Evolutionary conservation across 92 coral and sea anemone genomes (phyloP).

Genomic region (Umimayanthus chanpuru): DNA sequence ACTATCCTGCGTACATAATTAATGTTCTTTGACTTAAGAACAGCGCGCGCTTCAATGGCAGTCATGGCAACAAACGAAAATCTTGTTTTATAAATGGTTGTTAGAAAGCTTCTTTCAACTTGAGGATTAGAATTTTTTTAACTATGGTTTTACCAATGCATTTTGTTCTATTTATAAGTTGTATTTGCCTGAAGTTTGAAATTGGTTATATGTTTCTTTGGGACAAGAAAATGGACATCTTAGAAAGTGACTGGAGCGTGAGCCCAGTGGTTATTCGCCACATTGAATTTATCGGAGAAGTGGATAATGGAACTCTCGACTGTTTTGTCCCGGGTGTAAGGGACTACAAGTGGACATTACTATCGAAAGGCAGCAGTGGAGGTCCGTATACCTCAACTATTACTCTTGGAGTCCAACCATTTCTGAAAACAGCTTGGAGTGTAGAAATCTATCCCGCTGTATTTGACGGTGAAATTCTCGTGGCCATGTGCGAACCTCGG

Average conservation of each 20-base stretch:
- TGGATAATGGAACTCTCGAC: slow-evolving; percentile 88
- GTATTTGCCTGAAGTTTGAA: not conserved
- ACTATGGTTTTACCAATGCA: not conserved
- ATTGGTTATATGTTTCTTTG: slow-evolving; percentile 43
- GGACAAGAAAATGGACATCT: slow-evolving; percentile 66
- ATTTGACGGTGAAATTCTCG: slow-evolving; percentile 39
- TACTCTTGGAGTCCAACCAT: slow-evolving; percentile 33
- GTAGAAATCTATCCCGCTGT: slow-evolving; percentile 28
- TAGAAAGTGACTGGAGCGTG: slow-evolving; percentile 56
- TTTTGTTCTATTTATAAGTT: not conserved
- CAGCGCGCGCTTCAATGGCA: slow-evolving; percentile 23
- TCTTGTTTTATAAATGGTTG: not conserved
- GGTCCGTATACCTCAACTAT: slow-evolving; percentile 29
- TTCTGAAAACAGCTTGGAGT: slow-evolving; percentile 33
- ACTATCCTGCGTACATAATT: not conserved
- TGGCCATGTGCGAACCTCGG: slow-evolving; percentile 42
- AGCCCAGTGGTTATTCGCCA: slow-evolving; percentile 78
- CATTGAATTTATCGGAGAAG: slow-evolving; percentile 85
- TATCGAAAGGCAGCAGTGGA: slow-evolving; percentile 49
- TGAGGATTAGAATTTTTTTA: not conserved
- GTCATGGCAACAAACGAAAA: slow-evolving; percentile 17
- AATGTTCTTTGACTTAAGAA: not conserved
- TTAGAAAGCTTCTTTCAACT: not conserved
- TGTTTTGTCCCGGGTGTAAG: slow-evolving; percentile 85
- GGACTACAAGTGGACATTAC: slow-evolving; percentile 54